Percentiles rank a stretch among this genome's conserved stretches.
Conservation (phyloP, 2,888 invertebrate genomes). For the Thumatha senex region DNA sequence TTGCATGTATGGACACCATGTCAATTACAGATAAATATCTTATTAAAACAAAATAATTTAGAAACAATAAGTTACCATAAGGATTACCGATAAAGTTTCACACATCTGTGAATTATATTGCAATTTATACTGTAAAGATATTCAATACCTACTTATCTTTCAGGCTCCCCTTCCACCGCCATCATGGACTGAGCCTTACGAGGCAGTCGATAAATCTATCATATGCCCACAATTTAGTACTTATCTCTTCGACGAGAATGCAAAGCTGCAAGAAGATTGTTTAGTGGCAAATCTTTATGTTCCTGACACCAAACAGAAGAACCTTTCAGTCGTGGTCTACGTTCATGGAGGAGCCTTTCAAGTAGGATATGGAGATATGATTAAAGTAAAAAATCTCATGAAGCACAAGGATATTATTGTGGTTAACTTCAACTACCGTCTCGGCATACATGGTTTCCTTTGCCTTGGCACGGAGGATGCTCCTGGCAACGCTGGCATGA, state of each 20-base stretch:
- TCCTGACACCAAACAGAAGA: constrained; percentile 47
- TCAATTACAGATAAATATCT: too few relatives aligned
- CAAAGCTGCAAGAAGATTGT: constrained; percentile 52
- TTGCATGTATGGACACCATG: too few relatives aligned
- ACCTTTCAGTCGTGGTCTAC: constrained; percentile 44
- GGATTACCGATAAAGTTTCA: too few relatives aligned
- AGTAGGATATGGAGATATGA: not conserved
- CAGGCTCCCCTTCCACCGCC: constrained; percentile 19
- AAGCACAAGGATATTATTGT: constrained; percentile 37
- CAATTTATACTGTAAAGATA: too few relatives aligned
- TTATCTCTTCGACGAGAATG: not conserved
- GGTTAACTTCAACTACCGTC: constrained; percentile 47
- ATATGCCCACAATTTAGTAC: constrained; percentile 41
- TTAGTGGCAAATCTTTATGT: constrained; percentile 58
- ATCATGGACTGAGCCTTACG: constrained; percentile 39
- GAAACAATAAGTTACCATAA: too few relatives aligned
- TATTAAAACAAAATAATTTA: too few relatives aligned
- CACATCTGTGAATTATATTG: too few relatives aligned
- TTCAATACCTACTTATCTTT: not conserved
- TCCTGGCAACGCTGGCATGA: constrained; percentile 47
- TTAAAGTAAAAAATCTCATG: constrained; percentile 6
- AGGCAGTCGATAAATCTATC: constrained; percentile 43
- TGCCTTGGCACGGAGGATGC: constrained; percentile 41
- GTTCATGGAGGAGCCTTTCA: constrained; percentile 45
- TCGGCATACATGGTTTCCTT: constrained; percentile 39